Percentiles rank a stretch among this genome's conserved stretches.
Evolutionary conservation across 2,113 vertebrate genomes (phyloP).

Genomic region (Hystrix brachyura): DNA sequence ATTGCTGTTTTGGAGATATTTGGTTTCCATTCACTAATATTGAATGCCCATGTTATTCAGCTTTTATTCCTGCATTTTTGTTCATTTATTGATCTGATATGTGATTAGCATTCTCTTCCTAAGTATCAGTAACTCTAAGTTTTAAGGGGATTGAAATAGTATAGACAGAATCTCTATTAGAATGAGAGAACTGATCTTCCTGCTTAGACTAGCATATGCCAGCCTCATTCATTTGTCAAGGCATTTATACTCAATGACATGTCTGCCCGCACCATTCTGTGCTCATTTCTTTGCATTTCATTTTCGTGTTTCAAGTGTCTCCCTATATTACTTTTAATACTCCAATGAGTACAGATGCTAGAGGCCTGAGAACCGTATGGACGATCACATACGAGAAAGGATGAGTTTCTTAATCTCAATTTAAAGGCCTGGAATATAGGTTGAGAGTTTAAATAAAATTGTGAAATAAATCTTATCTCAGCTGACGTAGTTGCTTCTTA

Average conservation of each 20-base stretch:
- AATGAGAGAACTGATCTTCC: neutral
- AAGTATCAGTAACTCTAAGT: neutral
- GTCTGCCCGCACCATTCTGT: neutral
- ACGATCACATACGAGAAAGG: neutral
- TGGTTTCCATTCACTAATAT: neutral
- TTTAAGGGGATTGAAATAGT: neutral
- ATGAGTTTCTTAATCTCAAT: neutral
- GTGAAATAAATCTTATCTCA: slow-evolving; percentile 32
- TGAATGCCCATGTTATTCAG: neutral
- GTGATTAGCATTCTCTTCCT: neutral
- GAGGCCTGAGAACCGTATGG: neutral
- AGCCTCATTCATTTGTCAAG: neutral
- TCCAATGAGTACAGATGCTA: neutral
- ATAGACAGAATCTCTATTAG: neutral
- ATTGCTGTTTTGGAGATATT: neutral
- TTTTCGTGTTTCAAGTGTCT: neutral
- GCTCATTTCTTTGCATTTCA: neutral
- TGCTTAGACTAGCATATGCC: neutral
- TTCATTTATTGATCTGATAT: neutral
- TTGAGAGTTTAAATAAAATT: neutral
- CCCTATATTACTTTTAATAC: neutral
- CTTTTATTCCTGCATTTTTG: neutral
- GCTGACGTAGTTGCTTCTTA: neutral
- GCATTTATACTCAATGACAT: neutral
- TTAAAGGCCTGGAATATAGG: neutral